Conservation (phyloP, 2,797 vertebrate species). For the Eutrigla gurnardus region DNA sequence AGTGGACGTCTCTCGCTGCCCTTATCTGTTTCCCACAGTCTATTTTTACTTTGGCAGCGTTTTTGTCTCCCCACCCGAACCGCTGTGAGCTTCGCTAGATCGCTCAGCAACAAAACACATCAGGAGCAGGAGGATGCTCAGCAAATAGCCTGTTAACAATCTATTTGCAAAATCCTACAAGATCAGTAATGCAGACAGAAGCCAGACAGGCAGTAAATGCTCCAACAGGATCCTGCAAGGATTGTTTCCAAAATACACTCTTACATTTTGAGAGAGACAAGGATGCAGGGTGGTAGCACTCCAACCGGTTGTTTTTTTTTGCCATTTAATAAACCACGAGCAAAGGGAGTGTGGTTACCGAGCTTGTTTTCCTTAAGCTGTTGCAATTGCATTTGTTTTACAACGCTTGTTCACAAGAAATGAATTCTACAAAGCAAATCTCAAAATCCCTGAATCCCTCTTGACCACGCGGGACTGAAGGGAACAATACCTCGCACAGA, state of each 20-base stretch:
- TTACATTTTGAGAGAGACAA: neutral
- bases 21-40: slow-evolving; percentile 66
- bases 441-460: slow-evolving; percentile 62
- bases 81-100: slow-evolving; percentile 29
- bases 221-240: slow-evolving; percentile 22
- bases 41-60: slow-evolving; percentile 64
- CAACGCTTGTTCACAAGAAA: slow-evolving; percentile 40
- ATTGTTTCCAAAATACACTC: slow-evolving; percentile 38
- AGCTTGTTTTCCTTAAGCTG: slow-evolving; percentile 33
- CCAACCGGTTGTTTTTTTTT: slow-evolving; percentile 11
- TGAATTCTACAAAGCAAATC: slow-evolving; percentile 60
- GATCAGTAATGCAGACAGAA: slow-evolving; percentile 7
- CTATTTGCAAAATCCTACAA: slow-evolving; percentile 21
- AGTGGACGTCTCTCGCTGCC: slow-evolving; percentile 30
- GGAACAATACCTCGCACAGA: slow-evolving; percentile 42
- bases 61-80: neutral
- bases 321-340: slow-evolving; percentile 47
- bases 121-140: slow-evolving; percentile 15
- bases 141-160: slow-evolving; percentile 15
- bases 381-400: slow-evolving; percentile 32
- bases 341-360: slow-evolving; percentile 24
- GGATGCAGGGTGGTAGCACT: slow-evolving; percentile 5
- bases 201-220: slow-evolving; percentile 9
- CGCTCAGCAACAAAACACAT: slow-evolving; percentile 14
- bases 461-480: slow-evolving; percentile 41